These are phyloP conservation scores for Lamellibrachia satsuma DNA, from an alignment of 2,888 invertebrate species.

Conservation along the genomic window DNA sequence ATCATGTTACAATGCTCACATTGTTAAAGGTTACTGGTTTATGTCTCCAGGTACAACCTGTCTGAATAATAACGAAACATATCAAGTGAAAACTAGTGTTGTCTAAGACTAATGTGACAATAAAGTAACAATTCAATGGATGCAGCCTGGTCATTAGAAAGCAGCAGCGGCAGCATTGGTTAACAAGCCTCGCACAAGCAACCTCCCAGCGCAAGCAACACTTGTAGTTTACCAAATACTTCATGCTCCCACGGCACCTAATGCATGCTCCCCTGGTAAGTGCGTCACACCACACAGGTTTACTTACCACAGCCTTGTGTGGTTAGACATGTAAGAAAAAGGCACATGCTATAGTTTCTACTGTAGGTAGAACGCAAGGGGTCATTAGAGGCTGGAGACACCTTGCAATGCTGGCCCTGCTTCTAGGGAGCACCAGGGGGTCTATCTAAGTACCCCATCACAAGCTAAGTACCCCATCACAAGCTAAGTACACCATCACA, in stretches of 20 bases:
- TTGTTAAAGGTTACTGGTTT: too few relatives aligned
- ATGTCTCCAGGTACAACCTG: neutral
- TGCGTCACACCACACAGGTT: neutral
- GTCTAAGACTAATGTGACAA: neutral
- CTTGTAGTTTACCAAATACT: neutral
- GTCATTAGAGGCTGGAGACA: neutral
- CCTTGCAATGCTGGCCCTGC: neutral
- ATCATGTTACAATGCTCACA: neutral
- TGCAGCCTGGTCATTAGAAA: neutral
- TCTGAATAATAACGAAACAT: neutral
- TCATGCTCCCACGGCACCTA: neutral
- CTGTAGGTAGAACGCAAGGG: neutral
- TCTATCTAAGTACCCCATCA: neutral
- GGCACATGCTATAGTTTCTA: neutral
- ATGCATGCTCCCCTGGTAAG: slow-evolving; percentile 3
- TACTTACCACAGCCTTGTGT: slow-evolving; percentile 12
- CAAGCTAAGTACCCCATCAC: too few relatives aligned
- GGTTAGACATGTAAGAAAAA: slow-evolving; percentile 7
- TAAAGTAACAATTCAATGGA: neutral
- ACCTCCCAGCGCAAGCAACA: neutral
- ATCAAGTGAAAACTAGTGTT: neutral
- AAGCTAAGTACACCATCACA: too few relatives aligned
- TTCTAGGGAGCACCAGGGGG: neutral
- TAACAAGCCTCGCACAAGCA: neutral
- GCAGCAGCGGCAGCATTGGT: neutral